Base-by-base conservation (phyloP, 2,888 invertebrate species). In the Nipponacmea schrenckii region DNA sequence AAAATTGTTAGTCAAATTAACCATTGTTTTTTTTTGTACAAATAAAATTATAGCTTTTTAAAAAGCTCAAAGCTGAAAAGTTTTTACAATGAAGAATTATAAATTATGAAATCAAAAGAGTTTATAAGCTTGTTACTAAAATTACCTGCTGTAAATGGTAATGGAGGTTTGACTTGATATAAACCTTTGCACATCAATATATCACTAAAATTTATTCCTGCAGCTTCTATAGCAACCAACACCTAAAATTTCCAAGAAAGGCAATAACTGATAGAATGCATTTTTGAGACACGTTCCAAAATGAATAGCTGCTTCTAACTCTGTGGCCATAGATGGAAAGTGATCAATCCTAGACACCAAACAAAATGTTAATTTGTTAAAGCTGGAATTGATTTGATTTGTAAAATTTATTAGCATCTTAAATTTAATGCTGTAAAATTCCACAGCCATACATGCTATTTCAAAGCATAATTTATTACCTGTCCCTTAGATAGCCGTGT, bases 161-260 rank as follows among this genome's bases (percentile, higher is more conserved):
- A 83, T 48, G 83, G 83, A 5, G 90, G 89, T 75, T 90, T 87
- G 4, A 84, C 85, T 62, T 89, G 90, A 73, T 91, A 90, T 56
- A 89, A 87, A 72, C 91, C 92, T 77, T 90, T 87, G 77, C 91
- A 90, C 75, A 91, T 89, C 62, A 91, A 85, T 62, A 91, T 88
- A 87, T 93, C 93, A 0, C 91, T 90, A 65, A 91, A 91, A 87
- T 93, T 93, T n/a, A 93, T 89, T 69, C 92, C 92, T 81, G 92
- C 92, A 77, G 91, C 91, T 77, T 92, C 90, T 0, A 93, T 92
- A 79, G 91, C 90, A 17, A 93, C 90, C 71, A 92, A 86, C n/a
- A 93, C 91, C 92, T 93, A 81, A 64, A 72, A 65, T 65, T 24
- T 67, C 20, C 26, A 70, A 50, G 64, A 15, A 39, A 24, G n/a